These are phyloP conservation scores for Chironomus riparius DNA, from an alignment of 2,888 invertebrate genomes.

Conservation along the genomic window DNA sequence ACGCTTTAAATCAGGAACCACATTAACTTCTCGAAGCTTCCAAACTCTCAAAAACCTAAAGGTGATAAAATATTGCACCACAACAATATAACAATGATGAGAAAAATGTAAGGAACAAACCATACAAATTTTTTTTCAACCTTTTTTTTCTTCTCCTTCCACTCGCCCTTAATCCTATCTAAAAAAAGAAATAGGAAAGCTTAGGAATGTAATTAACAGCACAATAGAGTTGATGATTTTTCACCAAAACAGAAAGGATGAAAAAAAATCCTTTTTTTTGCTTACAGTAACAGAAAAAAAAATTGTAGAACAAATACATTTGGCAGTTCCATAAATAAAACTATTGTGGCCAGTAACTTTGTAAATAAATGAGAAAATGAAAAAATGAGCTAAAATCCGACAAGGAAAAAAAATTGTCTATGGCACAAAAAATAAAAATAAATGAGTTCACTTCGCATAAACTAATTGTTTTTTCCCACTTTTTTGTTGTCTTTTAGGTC, in stretches of 20 bases:
- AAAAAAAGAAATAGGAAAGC: neutral
- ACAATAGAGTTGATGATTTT: conserved; percentile 4
- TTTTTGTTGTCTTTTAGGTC: neutral
- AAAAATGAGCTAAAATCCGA: neutral
- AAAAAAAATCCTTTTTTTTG: neutral
- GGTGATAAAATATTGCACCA: neutral
- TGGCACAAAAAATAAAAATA: neutral
- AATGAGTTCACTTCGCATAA: conserved; percentile 8
- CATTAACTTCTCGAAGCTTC: neutral
- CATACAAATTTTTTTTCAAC: neutral
- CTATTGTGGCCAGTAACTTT: neutral
- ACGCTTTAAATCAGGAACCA: no score
- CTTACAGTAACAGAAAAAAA: neutral
- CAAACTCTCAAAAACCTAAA: neutral
- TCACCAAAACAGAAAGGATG: neutral
- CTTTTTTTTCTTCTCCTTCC: no score
- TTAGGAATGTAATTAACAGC: conserved; percentile 21
- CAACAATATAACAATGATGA: neutral
- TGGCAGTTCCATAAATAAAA: conserved; percentile 15
- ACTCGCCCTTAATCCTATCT: no score
- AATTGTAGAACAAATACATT: neutral
- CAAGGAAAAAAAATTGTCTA: neutral
- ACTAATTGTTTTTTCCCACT: conserved; percentile 7
- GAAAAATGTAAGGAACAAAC: neutral
- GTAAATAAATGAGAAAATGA: neutral